phyloP scores from a whole-genome alignment of 2,888 invertebrate species.

The Erebia ligea region DNA sequence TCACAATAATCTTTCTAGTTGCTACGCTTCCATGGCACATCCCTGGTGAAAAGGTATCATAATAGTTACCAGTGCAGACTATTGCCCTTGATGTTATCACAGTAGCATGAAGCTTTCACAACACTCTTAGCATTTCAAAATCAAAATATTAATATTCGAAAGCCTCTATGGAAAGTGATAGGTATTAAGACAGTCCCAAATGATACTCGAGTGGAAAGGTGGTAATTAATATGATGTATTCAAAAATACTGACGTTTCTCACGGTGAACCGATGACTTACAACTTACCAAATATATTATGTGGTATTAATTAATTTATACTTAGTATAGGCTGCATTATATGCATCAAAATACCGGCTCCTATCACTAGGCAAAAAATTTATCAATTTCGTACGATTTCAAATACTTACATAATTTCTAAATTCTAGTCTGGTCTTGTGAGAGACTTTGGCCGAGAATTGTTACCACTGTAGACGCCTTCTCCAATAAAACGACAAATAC shows the following conservation, averaged over 20 bases:
- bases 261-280: slow-evolving; percentile 13
- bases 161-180: slow-evolving; percentile 33
- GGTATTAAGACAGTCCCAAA: slow-evolving; percentile 24
- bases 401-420: no score
- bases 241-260: slow-evolving; percentile 43
- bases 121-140: slow-evolving; percentile 19
- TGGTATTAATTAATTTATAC: not conserved
- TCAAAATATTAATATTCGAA: slow-evolving; percentile 30
- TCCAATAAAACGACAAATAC: no score
- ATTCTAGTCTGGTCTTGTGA: no score
- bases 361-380: not conserved
- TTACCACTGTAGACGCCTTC: no score
- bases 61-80: no score
- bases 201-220: slow-evolving; percentile 31
- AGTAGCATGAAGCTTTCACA: slow-evolving; percentile 18
- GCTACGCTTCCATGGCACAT: no score
- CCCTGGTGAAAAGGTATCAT: not conserved
- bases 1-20: no score
- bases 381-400: no score
- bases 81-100: no score
- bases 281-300: not conserved
- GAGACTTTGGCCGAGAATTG: no score
- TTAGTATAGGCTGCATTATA: not conserved
- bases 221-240: slow-evolving; percentile 62
- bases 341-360: not conserved